phyloP scores from a whole-genome alignment of 2,113 vertebrate species.

The Mus spicilegus region DNA sequence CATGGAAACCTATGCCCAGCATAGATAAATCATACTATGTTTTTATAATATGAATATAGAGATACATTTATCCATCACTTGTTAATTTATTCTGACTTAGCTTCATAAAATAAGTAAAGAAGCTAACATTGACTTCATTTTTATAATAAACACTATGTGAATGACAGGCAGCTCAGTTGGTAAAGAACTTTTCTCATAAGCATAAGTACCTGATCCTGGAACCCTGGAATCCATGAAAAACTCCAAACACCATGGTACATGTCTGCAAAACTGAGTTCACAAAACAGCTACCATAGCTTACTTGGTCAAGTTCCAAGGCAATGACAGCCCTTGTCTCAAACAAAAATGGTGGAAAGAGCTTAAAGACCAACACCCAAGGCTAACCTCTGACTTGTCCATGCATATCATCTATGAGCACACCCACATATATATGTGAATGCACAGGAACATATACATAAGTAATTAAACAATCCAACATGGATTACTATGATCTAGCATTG shows the following conservation, averaged over 20 bases:
- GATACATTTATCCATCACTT: not conserved
- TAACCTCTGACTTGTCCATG: not conserved
- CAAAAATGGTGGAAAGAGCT: not conserved
- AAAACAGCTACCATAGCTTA: no score
- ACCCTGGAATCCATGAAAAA: not conserved
- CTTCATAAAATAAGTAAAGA: slow-evolving; percentile 1
- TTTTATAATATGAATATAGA: not conserved
- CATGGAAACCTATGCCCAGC: not conserved
- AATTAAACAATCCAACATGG: not conserved
- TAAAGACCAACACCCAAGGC: not conserved
- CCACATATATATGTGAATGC: not conserved
- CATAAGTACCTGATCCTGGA: not conserved
- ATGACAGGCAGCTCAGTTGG: not conserved
- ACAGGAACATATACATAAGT: no score
- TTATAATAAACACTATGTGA: not conserved
- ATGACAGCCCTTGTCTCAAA: not conserved
- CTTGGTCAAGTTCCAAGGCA: not conserved
- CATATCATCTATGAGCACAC: not conserved
- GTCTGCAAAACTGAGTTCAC: not conserved
- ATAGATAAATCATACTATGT: slow-evolving; percentile 11
- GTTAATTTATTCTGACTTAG: slow-evolving; percentile 41
- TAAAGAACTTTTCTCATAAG: not conserved
- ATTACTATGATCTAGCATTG: not conserved
- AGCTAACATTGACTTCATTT: not conserved
- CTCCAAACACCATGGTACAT: no score